Conservation (phyloP, 2,797 vertebrate genomes). For the Sebastes kiyomatsui region DNA sequence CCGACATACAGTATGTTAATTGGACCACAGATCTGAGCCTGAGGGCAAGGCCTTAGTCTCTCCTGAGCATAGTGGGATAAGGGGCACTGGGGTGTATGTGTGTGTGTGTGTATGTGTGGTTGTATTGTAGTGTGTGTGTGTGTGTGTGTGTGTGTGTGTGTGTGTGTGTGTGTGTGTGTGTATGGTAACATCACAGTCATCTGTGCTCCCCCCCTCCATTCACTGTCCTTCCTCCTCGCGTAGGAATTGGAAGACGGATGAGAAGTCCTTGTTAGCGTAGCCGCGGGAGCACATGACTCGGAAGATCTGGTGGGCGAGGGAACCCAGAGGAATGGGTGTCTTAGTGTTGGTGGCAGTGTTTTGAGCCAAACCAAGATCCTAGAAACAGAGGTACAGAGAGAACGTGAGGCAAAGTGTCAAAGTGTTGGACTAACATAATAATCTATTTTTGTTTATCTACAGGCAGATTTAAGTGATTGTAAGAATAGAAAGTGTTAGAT, state of each 20-base stretch:
- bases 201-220: slow-evolving; percentile 40
- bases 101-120: slow-evolving; percentile 14
- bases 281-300: slow-evolving; percentile 96
- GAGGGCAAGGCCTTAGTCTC: slow-evolving; percentile 56
- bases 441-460: not conserved
- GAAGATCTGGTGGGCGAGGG: slow-evolving; percentile 96
- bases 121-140: not conserved
- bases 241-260: slow-evolving; percentile 96
- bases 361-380: slow-evolving; percentile 97
- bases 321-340: slow-evolving; percentile 91
- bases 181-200: slow-evolving; percentile 32
- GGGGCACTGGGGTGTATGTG: slow-evolving; percentile 51
- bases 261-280: slow-evolving; percentile 97
- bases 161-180: slow-evolving; percentile 7
- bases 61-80: slow-evolving; percentile 68
- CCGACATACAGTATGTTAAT: slow-evolving; percentile 61
- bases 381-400: not conserved
- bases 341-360: slow-evolving; percentile 95
- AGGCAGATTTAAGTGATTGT: not conserved
- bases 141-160: slow-evolving; percentile 16
- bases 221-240: slow-evolving; percentile 89
- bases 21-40: slow-evolving; percentile 53
- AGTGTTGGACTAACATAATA: not conserved
- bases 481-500: not conserved
- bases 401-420: not conserved